A percentile compares a stretch with the other conserved stretches of the same genome.
phyloP scores from a whole-genome alignment of 2,888 invertebrate species.

The Hydriomena furcata region DNA sequence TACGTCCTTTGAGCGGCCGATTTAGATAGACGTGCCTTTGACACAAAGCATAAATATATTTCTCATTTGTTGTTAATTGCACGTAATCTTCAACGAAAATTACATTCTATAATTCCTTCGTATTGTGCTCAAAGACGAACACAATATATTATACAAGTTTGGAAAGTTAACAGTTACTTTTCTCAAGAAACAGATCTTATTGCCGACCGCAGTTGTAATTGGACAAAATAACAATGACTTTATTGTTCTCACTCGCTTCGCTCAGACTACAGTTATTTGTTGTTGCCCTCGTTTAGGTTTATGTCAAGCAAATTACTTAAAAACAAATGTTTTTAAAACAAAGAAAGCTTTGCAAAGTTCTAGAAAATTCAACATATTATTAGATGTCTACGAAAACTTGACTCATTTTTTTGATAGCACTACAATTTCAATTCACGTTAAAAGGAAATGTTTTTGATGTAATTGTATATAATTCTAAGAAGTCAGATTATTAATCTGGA shows the following conservation, averaged over 20 bases:
- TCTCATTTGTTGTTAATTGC: too few species aligned
- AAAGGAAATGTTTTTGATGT: constrained; percentile 12
- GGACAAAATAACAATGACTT: constrained; percentile 46
- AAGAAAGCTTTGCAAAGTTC: constrained; percentile 16
- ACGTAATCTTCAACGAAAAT: too few species aligned
- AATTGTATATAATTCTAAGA: constrained; percentile 2
- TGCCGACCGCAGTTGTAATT: too few species aligned
- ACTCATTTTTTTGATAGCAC: neutral
- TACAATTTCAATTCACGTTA: constrained; percentile 6
- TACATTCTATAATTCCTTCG: too few species aligned
- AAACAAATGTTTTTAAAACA: constrained; percentile 43
- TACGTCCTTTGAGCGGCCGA: constrained; percentile 13
- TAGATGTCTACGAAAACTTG: constrained; percentile 1
- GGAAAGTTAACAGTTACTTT: too few species aligned
- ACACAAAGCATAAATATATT: constrained; percentile 1
- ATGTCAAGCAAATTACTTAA: constrained; percentile 44
- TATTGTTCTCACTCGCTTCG: constrained; percentile 41
- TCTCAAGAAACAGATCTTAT: too few species aligned
- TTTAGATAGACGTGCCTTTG: constrained; percentile 13
- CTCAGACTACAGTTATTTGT: constrained; percentile 43
- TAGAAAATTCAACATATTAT: constrained; percentile 4
- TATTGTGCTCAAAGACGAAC: too few species aligned
- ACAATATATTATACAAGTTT: too few species aligned
- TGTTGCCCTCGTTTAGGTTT: constrained; percentile 53
- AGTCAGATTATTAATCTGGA: constrained; percentile 11